phyloP scores from a whole-genome alignment of 2,113 vertebrate species.

The Emydocephalus ijimae region DNA sequence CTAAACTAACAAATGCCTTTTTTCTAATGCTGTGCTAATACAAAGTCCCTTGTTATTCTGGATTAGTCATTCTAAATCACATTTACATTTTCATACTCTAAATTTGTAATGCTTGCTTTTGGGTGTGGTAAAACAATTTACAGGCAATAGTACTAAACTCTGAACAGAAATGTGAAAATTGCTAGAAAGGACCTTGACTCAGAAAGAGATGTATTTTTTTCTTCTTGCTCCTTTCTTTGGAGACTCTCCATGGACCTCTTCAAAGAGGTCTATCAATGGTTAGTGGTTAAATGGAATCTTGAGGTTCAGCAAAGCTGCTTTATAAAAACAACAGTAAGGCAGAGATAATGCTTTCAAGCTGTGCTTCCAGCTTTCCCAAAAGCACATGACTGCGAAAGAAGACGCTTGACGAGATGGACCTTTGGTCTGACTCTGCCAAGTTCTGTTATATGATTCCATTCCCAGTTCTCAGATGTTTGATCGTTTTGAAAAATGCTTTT shows the following conservation, averaged over 20 bases:
- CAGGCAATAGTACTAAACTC: slow-evolving; percentile 8
- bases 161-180: not conserved
- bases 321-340: not conserved
- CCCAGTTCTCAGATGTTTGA: not conserved
- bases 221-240: not conserved
- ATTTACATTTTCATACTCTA: not conserved
- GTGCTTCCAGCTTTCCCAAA: not conserved
- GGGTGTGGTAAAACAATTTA: slow-evolving; percentile 7
- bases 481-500: not conserved
- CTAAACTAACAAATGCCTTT: not conserved
- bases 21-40: slow-evolving; percentile 10
- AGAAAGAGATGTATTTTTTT: slow-evolving; percentile 21
- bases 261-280: not conserved
- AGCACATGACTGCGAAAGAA: not conserved
- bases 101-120: slow-evolving; percentile 28
- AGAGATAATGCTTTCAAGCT: not conserved
- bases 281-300: not conserved
- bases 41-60: not conserved
- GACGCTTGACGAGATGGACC: not conserved
- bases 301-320: not conserved
- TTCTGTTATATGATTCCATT: not conserved
- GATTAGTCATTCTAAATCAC: not conserved
- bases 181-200: slow-evolving; percentile 3
- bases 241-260: not conserved
- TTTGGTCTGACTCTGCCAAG: not conserved